Percentiles rank a stretch among this genome's conserved stretches.
Conservation (phyloP, 2,113 vertebrate genomes). For the Chlamydotis undulata region DNA sequence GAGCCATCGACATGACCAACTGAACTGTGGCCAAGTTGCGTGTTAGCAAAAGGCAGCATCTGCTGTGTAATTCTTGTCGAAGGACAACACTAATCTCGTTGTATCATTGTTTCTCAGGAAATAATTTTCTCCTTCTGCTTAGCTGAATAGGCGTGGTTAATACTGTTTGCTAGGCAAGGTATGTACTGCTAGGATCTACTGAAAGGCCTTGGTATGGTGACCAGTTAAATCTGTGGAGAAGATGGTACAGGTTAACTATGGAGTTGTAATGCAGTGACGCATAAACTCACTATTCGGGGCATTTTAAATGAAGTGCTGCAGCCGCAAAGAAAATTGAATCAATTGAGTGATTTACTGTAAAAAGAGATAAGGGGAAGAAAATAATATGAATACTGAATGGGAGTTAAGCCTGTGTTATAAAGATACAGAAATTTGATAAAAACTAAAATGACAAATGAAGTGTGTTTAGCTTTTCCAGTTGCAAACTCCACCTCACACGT, state of each 20-base stretch:
- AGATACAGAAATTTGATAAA: not conserved
- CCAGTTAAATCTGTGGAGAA: not conserved
- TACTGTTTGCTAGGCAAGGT: not conserved
- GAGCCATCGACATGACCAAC: not conserved
- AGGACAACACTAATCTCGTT: not conserved
- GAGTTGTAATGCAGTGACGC: accelerated
- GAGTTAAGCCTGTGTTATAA: not conserved
- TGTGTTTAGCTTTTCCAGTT: not conserved
- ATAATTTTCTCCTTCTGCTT: not conserved
- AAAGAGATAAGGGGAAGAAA: not conserved
- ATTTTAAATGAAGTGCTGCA: not conserved
- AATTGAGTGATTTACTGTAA: not conserved
- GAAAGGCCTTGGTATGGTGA: not conserved
- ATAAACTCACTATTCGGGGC: not conserved
- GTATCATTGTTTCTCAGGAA: not conserved
- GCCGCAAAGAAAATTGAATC: not conserved
- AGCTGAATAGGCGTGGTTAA: not conserved
- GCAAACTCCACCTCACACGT: not conserved
- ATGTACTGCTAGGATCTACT: not conserved
- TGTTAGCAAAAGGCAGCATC: not conserved
- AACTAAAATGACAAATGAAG: not conserved
- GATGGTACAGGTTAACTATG: not conserved
- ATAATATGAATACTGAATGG: not conserved
- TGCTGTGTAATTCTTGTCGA: not conserved
- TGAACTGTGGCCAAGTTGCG: not conserved